Conservation (phyloP, 2,113 vertebrate genomes). For the Uropsilus gracilis region DNA sequence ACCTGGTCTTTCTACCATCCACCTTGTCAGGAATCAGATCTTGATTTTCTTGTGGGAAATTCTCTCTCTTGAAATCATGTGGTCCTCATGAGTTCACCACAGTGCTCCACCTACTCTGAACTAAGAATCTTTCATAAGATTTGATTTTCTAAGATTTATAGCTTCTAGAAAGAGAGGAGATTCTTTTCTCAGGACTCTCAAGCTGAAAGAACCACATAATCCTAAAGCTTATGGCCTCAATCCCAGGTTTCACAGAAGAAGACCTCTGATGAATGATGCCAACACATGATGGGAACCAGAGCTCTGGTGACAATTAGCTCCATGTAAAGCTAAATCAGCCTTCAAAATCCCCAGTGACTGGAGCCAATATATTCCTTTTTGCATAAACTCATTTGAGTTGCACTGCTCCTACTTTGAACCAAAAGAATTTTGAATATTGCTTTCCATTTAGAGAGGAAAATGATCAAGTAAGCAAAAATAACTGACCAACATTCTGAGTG, state of each 20-base stretch:
- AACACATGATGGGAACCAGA: not conserved
- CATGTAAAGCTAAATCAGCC: not conserved
- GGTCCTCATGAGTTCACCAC: not conserved
- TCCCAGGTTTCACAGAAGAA: not conserved
- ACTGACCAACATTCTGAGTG: slow-evolving; percentile 21
- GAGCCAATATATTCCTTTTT: slow-evolving; percentile 10
- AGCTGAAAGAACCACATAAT: not conserved
- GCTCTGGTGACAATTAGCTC: not conserved
- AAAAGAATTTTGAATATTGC: slow-evolving; percentile 8
- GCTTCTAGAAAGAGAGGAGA: not conserved
- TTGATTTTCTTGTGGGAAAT: slow-evolving; percentile 1
- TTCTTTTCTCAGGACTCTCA: not conserved
- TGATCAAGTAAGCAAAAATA: not conserved
- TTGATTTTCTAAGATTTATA: not conserved
- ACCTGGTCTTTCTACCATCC: not conserved
- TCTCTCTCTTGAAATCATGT: not conserved
- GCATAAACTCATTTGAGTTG: slow-evolving; percentile 31
- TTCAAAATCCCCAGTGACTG: not conserved
- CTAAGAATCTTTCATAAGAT: not conserved
- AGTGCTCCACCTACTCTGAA: not conserved
- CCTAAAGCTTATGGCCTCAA: not conserved
- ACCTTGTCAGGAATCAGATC: not conserved
- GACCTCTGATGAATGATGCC: not conserved
- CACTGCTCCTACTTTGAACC: not conserved
- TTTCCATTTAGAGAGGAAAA: slow-evolving; percentile 8